phyloP scores from a whole-genome alignment of 2,113 vertebrate species.

The Nannospalax galili region DNA sequence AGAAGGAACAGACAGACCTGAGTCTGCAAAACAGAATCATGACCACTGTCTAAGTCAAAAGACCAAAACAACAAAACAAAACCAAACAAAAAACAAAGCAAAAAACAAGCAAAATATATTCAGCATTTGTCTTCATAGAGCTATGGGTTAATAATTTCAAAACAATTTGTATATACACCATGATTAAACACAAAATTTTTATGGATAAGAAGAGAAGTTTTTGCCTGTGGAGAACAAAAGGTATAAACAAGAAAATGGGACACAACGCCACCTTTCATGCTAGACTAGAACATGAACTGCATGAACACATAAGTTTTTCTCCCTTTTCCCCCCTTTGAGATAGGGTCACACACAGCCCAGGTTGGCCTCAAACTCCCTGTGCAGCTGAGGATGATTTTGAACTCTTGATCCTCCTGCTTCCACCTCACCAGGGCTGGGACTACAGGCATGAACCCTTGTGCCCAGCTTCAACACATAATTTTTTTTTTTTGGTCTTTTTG shows the following conservation, averaged over 20 bases:
- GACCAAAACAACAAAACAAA: not conserved
- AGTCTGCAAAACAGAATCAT: not conserved
- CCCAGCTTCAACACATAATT: not conserved
- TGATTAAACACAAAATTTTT: not conserved
- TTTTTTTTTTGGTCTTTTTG: not conserved
- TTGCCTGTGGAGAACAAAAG: not conserved
- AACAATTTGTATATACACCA: not conserved
- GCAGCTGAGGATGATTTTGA: not conserved
- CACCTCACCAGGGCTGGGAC: not conserved
- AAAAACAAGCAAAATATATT: not conserved
- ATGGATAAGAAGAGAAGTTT: not conserved
- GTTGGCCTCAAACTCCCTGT: not conserved
- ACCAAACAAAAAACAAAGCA: too few relatives aligned
- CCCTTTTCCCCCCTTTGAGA: not conserved
- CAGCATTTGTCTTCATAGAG: not conserved
- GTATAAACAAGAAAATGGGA: not conserved
- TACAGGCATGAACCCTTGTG: not conserved
- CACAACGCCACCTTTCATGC: not conserved
- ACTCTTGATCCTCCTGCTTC: not conserved
- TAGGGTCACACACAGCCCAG: not conserved
- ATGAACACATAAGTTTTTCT: not conserved
- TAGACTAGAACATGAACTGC: not conserved
- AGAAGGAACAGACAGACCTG: not conserved
- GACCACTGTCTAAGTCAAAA: not conserved
- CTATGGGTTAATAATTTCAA: not conserved